Conservation (phyloP, 37 sponge, comb jelly and placozoan species). For the Halichondria panicea region DNA sequence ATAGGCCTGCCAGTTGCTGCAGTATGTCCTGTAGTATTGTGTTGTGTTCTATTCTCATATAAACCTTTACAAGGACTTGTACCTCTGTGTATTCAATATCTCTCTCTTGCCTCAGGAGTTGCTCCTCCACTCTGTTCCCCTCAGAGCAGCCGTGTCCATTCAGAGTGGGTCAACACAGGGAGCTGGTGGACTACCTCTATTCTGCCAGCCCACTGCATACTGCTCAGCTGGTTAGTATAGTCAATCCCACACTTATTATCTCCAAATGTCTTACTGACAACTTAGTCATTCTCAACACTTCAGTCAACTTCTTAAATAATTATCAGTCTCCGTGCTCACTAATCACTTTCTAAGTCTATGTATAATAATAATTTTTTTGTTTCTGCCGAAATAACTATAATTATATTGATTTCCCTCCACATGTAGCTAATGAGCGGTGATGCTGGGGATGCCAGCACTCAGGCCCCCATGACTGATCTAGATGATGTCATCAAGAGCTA, state of each 20-base stretch:
- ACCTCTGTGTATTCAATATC: neutral
- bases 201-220: conserved; percentile 36
- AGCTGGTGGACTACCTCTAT: conserved; percentile 33
- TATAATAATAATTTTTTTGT: too few relatives aligned
- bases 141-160: conserved; percentile 27
- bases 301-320: too few relatives aligned
- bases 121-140: conserved; percentile 29
- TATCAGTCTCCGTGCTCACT: too few relatives aligned
- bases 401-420: too few relatives aligned
- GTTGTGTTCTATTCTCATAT: neutral
- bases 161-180: conserved; percentile 32
- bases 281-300: too few relatives aligned
- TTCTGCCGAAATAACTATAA: too few relatives aligned
- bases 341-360: too few relatives aligned
- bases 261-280: too few relatives aligned
- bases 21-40: neutral
- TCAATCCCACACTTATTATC: too few relatives aligned
- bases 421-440: too few relatives aligned
- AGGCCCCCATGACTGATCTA: neutral
- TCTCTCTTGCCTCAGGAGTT: neutral
- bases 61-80: neutral
- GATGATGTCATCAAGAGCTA: neutral
- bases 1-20: neutral
- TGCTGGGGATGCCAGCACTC: neutral
- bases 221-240: too few relatives aligned